A percentile compares a stretch with the other conserved stretches of the same genome.
Conservation (phyloP, 2,113 vertebrate species). For the Eptesicus fuscus region DNA sequence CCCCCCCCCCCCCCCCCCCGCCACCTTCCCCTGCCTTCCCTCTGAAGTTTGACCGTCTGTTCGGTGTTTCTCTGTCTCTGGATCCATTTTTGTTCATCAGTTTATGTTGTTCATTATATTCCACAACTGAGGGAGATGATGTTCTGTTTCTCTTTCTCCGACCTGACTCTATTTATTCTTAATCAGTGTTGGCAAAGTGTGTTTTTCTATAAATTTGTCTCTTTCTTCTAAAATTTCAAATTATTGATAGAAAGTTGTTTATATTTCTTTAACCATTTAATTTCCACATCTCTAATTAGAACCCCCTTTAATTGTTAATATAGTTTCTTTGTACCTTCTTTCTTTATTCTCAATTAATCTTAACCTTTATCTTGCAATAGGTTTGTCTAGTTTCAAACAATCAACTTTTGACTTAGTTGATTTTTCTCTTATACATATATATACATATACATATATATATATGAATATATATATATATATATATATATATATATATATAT, state of each 20-base stretch:
- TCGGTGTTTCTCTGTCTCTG: too few relatives aligned
- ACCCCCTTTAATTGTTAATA: not conserved
- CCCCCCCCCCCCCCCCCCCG: too few relatives aligned
- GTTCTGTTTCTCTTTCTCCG: too few relatives aligned
- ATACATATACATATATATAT: too few relatives aligned
- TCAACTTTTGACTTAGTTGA: not conserved
- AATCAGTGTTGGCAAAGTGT: not conserved
- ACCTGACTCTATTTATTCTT: not conserved
- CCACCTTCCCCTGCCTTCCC: too few relatives aligned
- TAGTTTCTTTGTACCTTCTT: not conserved
- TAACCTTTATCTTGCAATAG: not conserved
- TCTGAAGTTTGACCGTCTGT: too few relatives aligned
- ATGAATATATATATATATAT: too few relatives aligned
- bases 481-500: too few relatives aligned
- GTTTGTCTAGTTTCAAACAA: not conserved
- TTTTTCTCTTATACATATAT: not conserved
- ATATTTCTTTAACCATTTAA: constrained; percentile 19
- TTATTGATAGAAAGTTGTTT: not conserved
- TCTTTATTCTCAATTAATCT: not conserved
- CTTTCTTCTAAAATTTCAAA: constrained; percentile 7
- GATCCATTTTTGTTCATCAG: too few relatives aligned
- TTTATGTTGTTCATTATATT: too few relatives aligned
- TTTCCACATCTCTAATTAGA: not conserved
- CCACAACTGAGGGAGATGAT: too few relatives aligned
- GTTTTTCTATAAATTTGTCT: not conserved